Base-by-base conservation (phyloP, 2,797 vertebrate species). In the Manis javanica region DNA sequence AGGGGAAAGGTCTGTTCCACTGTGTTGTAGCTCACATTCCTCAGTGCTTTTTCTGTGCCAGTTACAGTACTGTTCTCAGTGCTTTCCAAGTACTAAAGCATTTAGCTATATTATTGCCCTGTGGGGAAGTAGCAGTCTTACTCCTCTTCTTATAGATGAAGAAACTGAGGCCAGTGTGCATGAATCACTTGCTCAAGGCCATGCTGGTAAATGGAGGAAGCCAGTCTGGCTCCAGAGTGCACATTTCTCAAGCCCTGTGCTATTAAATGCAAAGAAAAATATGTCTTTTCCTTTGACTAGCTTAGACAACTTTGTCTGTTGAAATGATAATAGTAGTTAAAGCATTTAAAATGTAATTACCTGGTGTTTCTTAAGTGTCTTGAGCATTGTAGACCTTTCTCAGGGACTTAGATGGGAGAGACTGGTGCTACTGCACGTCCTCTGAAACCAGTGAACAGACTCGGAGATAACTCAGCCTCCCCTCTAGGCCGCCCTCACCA, bases 271-370 rank as follows among this genome's bases (percentile, higher is more conserved):
- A 86, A 49, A 92, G 29, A 87, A 71, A 68, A 75, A 3, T 59
- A 1, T 21, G 3, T 39, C 29, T 72, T 92, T 86, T 85, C 15
- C 29, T 96, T 94, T 91, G 77, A 78, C 13, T 74, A 59, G 34
- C 42, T 81, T 61, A 91, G 71, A 77, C 71, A 51, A 72, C 49
- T 84, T 91, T 23, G 12, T 87, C 37, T 96, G n/a, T 79, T 66
- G 31, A 91, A 91, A 57, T 74, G 39, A n/a, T 46, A 91, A 37
- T 68, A 61, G 19, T 63, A 29, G 42, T 79, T 74, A 91, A 74
- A 93, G 46, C 10, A 34, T 87, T 82, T 29, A 86, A 92, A 95
- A 63, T 81, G 69, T 37, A 37, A 42, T 71, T 66, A 49, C 21
- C 15, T 34, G 2, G 11, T 51, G 13, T 90, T 81, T 74, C 61